A percentile compares a stretch with the other conserved stretches of the same genome.
phyloP scores from a whole-genome alignment of 2,797 vertebrate species.

The Tauraco hartlaubi region DNA sequence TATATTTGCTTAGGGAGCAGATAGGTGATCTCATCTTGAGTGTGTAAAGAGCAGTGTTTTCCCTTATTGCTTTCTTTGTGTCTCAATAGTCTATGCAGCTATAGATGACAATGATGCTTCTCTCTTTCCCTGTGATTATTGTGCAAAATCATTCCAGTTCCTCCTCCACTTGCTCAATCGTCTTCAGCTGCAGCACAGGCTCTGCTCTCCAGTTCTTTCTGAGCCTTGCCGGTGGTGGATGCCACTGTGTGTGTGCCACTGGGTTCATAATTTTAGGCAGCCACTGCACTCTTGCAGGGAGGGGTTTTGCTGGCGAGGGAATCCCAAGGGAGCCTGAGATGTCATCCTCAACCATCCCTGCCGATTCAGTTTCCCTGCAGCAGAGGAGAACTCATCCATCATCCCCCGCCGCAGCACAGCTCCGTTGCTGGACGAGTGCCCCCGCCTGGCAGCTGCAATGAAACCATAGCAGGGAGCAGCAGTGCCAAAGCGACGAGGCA shows the following conservation, averaged over 20 bases:
- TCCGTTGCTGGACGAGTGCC: neutral
- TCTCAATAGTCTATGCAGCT: neutral
- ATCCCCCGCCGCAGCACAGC: neutral
- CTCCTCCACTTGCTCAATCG: neutral
- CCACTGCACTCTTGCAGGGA: neutral
- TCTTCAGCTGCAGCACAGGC: neutral
- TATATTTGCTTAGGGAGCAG: neutral
- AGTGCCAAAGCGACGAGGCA: neutral
- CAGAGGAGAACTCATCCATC: neutral
- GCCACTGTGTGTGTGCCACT: rapidly evolving
- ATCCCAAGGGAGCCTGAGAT: neutral
- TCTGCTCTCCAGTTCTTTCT: neutral
- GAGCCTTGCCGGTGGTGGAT: neutral
- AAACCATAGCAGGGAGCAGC: neutral
- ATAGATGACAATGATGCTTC: neutral
- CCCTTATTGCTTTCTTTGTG: neutral
- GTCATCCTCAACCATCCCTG: neutral
- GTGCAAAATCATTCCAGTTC: neutral
- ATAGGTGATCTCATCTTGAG: neutral
- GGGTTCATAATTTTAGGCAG: neutral
- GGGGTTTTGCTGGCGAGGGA: neutral
- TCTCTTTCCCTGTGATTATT: neutral
- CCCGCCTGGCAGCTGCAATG: neutral
- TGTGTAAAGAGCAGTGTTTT: neutral
- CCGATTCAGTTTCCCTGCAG: neutral